Conservation (phyloP, 1,140 invertebrate genomes). For the Triops cancriformis region DNA sequence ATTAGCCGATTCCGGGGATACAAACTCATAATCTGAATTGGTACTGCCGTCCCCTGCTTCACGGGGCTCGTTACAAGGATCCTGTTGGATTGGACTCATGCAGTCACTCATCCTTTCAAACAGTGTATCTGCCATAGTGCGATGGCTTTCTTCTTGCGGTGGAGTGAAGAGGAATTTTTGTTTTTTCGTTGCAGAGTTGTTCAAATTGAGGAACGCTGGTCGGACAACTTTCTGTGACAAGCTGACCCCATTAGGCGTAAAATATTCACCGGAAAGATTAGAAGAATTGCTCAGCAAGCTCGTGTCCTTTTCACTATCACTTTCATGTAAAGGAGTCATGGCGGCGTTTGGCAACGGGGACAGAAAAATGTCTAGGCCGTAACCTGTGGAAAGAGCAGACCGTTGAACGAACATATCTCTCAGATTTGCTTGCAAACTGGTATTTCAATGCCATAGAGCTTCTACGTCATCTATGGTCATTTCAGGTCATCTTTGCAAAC, state of each 20-base stretch:
- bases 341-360: slow-evolving; percentile 26
- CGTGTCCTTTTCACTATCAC: neutral
- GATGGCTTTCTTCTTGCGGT: slow-evolving; percentile 29
- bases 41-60: neutral
- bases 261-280: neutral
- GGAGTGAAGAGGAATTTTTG: slow-evolving; percentile 32
- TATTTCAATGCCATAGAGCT: neutral
- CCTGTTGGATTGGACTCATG: slow-evolving; percentile 1
- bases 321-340: slow-evolving; percentile 21
- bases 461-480: neutral
- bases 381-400: neutral
- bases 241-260: neutral
- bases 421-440: too few species aligned
- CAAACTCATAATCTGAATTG: neutral
- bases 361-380: slow-evolving; percentile 8
- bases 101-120: slow-evolving; percentile 16
- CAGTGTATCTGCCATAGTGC: neutral
- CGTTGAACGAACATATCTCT: neutral
- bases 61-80: slow-evolving; percentile 15
- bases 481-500: too few species aligned
- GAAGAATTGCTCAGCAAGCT: neutral
- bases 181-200: slow-evolving; percentile 30
- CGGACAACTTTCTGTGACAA: neutral
- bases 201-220: slow-evolving; percentile 36
- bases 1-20: neutral